Evolutionary conservation across 2,888 invertebrate species (phyloP).

Genomic region (Acrobasis consociella): DNA sequence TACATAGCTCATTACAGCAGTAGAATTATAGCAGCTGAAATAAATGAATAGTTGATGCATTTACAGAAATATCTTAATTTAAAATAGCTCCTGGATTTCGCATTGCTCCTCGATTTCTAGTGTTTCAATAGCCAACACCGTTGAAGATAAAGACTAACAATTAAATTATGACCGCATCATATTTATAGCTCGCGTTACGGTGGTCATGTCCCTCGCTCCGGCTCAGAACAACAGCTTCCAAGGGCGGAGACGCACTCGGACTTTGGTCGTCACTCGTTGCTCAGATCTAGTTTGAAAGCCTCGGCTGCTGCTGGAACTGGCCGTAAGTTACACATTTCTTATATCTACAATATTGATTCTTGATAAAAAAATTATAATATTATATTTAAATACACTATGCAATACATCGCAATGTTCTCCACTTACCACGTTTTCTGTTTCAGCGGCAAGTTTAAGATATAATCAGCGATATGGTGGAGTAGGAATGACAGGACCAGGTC

Average conservation of each 20-base stretch:
- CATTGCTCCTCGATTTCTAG: too few species aligned
- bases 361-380: too few species aligned
- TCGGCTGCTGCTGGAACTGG: conserved; percentile 67
- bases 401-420: too few species aligned
- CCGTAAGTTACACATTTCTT: conserved; percentile 23
- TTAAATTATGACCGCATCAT: not conserved
- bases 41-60: too few species aligned
- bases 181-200: conserved; percentile 66
- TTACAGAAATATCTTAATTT: too few species aligned
- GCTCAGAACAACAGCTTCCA: conserved; percentile 95
- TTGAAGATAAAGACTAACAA: too few species aligned
- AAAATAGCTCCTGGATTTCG: too few species aligned
- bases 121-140: too few species aligned
- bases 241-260: conserved; percentile 92
- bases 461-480: conserved; percentile 84
- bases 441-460: conserved; percentile 83
- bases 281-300: conserved; percentile 91
- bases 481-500: conserved; percentile 58
- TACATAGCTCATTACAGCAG: too few species aligned
- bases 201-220: conserved; percentile 90
- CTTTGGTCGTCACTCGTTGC: conserved; percentile 91
- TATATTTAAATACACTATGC: too few species aligned
- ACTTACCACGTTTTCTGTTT: conserved; percentile 29
- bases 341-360: too few species aligned
- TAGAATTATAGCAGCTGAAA: too few species aligned